Evolutionary conservation across 2,113 vertebrate species (phyloP), one percentile per base, ranked within the genome.

Genomic region (Pandion haliaetus): DNA sequence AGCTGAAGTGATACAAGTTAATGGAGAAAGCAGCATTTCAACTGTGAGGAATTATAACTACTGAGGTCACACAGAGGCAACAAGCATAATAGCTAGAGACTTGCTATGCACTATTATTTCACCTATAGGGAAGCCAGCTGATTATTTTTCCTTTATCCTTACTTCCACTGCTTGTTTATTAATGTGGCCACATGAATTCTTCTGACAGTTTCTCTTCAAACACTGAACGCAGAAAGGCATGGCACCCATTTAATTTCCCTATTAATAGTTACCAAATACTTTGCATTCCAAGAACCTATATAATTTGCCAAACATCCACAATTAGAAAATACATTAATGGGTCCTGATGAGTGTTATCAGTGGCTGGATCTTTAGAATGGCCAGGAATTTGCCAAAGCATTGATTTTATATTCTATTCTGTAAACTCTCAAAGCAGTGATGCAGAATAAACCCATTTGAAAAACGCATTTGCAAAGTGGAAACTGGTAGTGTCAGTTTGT

Each of bases 1-100:
- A 90, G 94, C 72, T 92, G 88, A 92, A 95, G 65, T 29, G 88
- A 83, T 44, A 45, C 76, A 40, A 93, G 82, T n/a, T 86, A 95
- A 93, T 92, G 96, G 94, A 89, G 82, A 91, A 77, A 87, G 77
- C 58, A 86, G 67, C 65, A 52, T 44, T 88, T 86, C 82, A 55
- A 17, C 62, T 50, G 73, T 52, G 29, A 90, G 82, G 58, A 49
- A 55, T 17, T 85, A 71, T n/a, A 87, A 85, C 47, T 61, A 59
- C 8, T 40, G 80, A 79, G 92, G 79, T 91, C 90, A 86, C 42
- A 42, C 28, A 32, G 74, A 49, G 25, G 62, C 57, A 85, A 76
- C 38, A 78, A 91, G 59, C 93, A 69, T 69, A 62, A 87, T 61
- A 88, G 86, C 70, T 84, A 44, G 45, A 92, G 65, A 82, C 55